Percentiles rank a stretch among this genome's conserved stretches.
phyloP scores from a whole-genome alignment of 2,113 vertebrate species.

The Merops nubicus region DNA sequence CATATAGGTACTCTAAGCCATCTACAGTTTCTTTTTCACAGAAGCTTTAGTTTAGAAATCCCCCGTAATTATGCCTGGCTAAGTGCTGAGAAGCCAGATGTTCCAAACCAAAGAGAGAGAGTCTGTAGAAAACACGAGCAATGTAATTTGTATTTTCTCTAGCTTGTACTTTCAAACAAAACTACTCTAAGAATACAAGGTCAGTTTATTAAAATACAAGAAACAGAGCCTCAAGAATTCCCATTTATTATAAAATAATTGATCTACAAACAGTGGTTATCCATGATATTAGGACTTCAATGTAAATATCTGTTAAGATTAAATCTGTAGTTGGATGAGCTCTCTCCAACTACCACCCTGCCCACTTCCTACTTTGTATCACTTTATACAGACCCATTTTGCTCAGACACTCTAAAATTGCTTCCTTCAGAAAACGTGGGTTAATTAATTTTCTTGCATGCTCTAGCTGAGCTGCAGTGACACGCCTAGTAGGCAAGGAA shows the following conservation, averaged over 20 bases:
- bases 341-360: neutral
- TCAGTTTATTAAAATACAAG: neutral
- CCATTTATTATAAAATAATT: neutral
- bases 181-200: neutral
- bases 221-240: neutral
- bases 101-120: neutral
- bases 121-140: neutral
- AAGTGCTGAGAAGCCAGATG: neutral
- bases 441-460: neutral
- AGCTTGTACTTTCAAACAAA: neutral
- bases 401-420: neutral
- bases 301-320: neutral
- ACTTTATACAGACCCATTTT: neutral
- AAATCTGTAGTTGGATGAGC: neutral
- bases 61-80: neutral
- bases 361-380: neutral
- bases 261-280: neutral
- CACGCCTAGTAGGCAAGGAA: neutral
- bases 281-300: neutral
- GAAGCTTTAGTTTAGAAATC: fast-evolving
- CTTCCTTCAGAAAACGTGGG: neutral
- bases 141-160: neutral
- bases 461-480: neutral
- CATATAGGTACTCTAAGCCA: neutral
- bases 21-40: neutral